Evolutionary conservation across 2,888 invertebrate genomes (phyloP).

Genomic region (Dysmachus trigonus): DNA sequence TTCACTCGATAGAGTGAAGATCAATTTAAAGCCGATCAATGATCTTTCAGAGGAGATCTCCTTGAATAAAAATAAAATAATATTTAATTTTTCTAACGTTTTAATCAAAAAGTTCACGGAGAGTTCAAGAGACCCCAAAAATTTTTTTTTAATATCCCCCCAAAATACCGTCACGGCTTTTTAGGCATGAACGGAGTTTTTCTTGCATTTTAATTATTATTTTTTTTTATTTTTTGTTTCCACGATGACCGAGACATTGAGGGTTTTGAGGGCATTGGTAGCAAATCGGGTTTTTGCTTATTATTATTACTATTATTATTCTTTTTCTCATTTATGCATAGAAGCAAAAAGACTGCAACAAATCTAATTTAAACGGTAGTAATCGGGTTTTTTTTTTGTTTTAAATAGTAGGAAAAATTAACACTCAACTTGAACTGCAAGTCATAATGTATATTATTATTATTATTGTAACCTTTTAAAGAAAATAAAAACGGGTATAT

Average conservation of each 20-base stretch:
- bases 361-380: no score
- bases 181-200: no score
- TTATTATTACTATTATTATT: background rate
- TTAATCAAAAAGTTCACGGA: no score
- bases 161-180: background rate
- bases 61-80: background rate
- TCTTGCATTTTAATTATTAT: background rate
- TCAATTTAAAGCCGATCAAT: background rate
- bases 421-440: no score
- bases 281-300: background rate
- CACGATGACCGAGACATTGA: background rate
- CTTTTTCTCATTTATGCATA: background rate
- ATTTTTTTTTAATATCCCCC: no score
- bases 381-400: no score
- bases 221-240: no score
- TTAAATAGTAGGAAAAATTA: no score
- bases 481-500: no score
- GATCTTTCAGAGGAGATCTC: background rate
- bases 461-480: no score
- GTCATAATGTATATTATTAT: no score
- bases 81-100: background rate
- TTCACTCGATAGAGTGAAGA: background rate
- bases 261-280: background rate
- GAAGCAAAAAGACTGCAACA: background rate
- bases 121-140: background rate